Conservation (phyloP, 2,797 vertebrate species). For the Leontopithecus rosalia region DNA sequence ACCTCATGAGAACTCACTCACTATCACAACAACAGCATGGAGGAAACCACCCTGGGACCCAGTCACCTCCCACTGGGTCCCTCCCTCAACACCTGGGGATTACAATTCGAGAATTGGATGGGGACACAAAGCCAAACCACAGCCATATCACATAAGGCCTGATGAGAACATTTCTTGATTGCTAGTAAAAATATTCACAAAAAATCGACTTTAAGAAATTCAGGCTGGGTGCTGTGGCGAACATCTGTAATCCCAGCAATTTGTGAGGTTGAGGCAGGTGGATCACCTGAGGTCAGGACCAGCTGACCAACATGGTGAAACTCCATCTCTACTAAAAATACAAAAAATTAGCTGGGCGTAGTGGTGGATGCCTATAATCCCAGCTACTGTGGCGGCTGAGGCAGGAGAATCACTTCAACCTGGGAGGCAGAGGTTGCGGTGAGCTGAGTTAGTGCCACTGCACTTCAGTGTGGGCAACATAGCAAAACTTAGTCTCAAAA, state of each 20-base stretch:
- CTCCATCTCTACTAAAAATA: neutral
- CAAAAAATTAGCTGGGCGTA: neutral
- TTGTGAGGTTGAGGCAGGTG: neutral
- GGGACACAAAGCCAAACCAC: too few species aligned
- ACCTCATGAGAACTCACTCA: too few species aligned
- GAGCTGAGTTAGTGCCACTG: accelerated
- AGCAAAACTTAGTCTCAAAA: neutral
- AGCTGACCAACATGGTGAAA: neutral
- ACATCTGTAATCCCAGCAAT: neutral
- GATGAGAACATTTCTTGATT: neutral
- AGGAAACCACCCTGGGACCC: too few species aligned
- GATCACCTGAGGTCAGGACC: neutral
- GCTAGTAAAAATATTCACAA: neutral
- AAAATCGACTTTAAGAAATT: neutral
- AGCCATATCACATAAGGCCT: neutral
- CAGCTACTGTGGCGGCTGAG: neutral
- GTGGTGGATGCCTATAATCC: neutral
- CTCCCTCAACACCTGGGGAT: too few species aligned
- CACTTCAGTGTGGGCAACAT: neutral
- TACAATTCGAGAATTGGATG: too few species aligned
- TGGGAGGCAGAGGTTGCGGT: neutral
- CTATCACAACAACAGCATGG: too few species aligned
- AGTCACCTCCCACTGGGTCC: too few species aligned
- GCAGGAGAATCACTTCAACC: neutral
- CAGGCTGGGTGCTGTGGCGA: accelerated